Conservation (phyloP, 2,113 vertebrate genomes). For the Anoplopoma fimbria region DNA sequence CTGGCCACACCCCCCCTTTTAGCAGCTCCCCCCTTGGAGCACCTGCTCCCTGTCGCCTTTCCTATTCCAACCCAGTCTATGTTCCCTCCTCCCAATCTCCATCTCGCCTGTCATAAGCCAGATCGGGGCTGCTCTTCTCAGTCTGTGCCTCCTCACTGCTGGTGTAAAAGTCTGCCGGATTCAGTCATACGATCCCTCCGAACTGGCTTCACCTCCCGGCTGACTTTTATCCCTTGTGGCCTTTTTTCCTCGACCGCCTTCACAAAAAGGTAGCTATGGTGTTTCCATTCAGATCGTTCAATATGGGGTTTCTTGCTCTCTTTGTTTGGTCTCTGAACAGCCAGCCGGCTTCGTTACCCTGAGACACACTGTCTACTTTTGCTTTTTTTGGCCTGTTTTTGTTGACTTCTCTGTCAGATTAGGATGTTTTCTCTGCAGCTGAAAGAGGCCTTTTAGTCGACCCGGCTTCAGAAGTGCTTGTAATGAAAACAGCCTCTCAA, state of each 20-base stretch:
- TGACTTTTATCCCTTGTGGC: conserved; percentile 6
- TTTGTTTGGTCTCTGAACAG: conserved; percentile 46
- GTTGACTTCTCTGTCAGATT: background rate
- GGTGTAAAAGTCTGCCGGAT: background rate
- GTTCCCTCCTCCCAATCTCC: conserved; percentile 26
- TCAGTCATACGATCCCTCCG: background rate
- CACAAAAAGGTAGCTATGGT: conserved; percentile 59
- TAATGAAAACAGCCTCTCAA: conserved; percentile 17
- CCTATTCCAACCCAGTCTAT: background rate
- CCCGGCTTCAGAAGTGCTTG: background rate
- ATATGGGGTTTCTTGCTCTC: conserved; percentile 5
- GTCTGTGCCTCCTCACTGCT: conserved; percentile 4
- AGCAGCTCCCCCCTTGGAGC: conserved; percentile 35
- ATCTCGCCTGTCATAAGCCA: conserved; percentile 11
- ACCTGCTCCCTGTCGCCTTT: conserved; percentile 66
- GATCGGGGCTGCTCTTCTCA: conserved; percentile 2
- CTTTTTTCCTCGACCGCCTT: background rate
- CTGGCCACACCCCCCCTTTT: conserved; percentile 32
- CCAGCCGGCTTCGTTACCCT: background rate
- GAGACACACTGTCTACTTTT: background rate
- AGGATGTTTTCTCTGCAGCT: conserved; percentile 9
- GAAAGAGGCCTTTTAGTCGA: conserved; percentile 19
- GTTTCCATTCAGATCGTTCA: background rate
- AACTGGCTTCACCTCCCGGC: background rate
- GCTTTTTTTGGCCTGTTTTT: conserved; percentile 11